phyloP scores from a whole-genome alignment of 2,888 invertebrate genomes.

The Chrysolina haemoptera region DNA sequence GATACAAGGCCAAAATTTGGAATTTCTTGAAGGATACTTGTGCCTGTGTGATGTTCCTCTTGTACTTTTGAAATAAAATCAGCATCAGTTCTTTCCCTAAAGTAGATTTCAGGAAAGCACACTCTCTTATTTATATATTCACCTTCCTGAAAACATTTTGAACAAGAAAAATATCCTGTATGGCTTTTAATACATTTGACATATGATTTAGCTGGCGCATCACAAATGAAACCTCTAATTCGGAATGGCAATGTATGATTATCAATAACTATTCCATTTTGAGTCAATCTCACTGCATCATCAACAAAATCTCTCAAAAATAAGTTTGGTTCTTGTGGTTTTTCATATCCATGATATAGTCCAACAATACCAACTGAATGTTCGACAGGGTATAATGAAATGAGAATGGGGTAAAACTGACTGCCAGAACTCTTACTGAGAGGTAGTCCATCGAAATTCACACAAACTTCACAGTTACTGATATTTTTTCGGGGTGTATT shows the following conservation, averaged over 20 bases:
- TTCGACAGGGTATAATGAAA: conserved; percentile 19
- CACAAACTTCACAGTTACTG: conserved; percentile 19
- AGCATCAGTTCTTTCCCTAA: conserved; percentile 31
- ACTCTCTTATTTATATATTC: conserved; percentile 31
- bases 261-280: conserved; percentile 41
- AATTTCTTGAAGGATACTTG: conserved; percentile 47
- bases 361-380: conserved; percentile 36
- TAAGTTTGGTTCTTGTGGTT: conserved; percentile 37
- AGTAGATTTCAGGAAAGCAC: conserved; percentile 39
- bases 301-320: conserved; percentile 46
- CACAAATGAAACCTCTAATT: conserved; percentile 46
- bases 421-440: conserved; percentile 32
- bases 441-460: conserved; percentile 31
- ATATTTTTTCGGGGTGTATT: conserved; percentile 17
- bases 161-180: conserved; percentile 50
- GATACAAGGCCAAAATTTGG: conserved; percentile 52
- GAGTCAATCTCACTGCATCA: conserved; percentile 36
- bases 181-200: conserved; percentile 47
- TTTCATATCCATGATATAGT: conserved; percentile 43
- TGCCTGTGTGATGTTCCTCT: conserved; percentile 47
- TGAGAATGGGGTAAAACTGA: conserved; percentile 32
- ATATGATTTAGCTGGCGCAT: conserved; percentile 43
- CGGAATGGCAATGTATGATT: conserved; percentile 33
- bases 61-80: conserved; percentile 41
- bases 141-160: conserved; percentile 50